These are phyloP conservation scores for Fulmarus glacialis DNA, from an alignment of 2,113 vertebrate species.

Conservation along the genomic window DNA sequence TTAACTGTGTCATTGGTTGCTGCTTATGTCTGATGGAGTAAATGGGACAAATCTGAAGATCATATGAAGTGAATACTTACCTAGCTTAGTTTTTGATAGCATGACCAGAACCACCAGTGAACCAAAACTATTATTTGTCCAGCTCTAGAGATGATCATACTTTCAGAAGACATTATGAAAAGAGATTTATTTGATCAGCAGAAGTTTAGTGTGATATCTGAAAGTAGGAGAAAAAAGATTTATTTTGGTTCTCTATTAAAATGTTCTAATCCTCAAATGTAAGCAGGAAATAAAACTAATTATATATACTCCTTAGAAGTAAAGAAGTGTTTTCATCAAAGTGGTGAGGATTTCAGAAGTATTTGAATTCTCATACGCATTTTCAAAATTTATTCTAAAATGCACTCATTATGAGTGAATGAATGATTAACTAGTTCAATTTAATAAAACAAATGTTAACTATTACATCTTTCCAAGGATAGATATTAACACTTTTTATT, in stretches of 20 bases:
- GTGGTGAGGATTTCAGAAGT: not conserved
- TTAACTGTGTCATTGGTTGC: not conserved
- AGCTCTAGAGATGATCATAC: not conserved
- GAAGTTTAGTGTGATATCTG: not conserved
- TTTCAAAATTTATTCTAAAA: not conserved
- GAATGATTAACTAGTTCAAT: not conserved
- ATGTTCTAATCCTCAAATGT: not conserved
- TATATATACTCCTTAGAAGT: not conserved
- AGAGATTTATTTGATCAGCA: not conserved
- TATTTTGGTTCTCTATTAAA: not conserved
- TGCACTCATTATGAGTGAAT: not conserved
- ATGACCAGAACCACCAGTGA: not conserved
- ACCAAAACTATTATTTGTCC: not conserved
- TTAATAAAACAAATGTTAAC: not conserved
- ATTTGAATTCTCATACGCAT: not conserved
- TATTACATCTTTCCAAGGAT: not conserved
- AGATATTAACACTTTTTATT: not conserved
- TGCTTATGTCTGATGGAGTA: not conserved
- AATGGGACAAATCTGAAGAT: not conserved
- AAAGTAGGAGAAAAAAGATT: not conserved
- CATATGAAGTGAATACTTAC: not conserved
- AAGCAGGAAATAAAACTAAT: not conserved
- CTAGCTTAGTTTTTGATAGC: not conserved
- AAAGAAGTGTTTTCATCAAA: not conserved
- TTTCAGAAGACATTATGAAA: not conserved